phyloP scores from a whole-genome alignment of 2,888 invertebrate genomes.

The Teleogryllus oceanicus region DNA sequence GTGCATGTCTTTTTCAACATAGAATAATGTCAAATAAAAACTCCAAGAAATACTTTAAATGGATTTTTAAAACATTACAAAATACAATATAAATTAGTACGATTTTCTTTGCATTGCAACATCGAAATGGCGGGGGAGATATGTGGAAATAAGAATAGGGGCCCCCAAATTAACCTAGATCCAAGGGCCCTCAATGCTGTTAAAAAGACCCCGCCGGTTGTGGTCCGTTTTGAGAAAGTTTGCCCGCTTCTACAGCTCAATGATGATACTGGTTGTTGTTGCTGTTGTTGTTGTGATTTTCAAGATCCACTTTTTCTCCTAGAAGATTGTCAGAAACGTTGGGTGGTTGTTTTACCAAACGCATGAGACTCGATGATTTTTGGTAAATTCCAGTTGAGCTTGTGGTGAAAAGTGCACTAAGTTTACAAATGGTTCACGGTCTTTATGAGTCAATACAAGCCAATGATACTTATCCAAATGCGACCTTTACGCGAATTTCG shows the following conservation, averaged over 20 bases:
- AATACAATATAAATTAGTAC: neutral
- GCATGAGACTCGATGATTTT: neutral
- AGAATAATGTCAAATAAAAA: too few relatives aligned
- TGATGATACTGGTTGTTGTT: too few relatives aligned
- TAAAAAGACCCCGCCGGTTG: too few relatives aligned
- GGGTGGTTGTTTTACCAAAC: neutral
- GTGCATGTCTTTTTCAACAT: too few relatives aligned
- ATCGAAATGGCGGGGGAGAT: too few relatives aligned
- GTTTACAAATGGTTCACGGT: neutral
- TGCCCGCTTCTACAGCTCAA: too few relatives aligned
- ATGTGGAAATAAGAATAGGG: too few relatives aligned
- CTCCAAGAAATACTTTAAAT: too few relatives aligned
- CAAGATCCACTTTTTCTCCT: neutral
- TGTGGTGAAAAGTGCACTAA: neutral
- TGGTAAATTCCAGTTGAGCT: neutral
- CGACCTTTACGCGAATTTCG: neutral
- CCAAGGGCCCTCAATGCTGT: too few relatives aligned
- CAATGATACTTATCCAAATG: neutral
- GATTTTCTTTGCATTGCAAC: too few relatives aligned
- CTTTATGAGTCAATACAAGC: neutral
- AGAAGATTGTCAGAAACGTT: neutral
- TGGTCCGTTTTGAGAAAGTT: too few relatives aligned
- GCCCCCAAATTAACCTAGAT: too few relatives aligned
- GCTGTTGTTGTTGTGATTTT: neutral
- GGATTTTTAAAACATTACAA: neutral